A percentile compares a stretch with the other conserved stretches of the same genome.
Evolutionary conservation across 2,888 invertebrate genomes (phyloP).

Genomic region (Aradus depressus): DNA sequence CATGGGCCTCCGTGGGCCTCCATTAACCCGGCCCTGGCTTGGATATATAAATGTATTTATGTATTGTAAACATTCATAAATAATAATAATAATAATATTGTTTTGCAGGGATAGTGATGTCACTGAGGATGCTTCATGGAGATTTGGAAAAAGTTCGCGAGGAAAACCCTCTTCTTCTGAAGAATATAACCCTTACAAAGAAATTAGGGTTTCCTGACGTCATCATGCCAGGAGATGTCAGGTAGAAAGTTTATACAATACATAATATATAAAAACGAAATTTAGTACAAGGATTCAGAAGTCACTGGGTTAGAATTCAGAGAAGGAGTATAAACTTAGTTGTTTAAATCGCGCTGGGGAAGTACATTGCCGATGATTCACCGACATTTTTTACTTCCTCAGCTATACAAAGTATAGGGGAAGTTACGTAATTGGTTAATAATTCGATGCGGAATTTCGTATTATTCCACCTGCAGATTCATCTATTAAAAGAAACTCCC

Average conservation of each 20-base stretch:
- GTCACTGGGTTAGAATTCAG: background rate
- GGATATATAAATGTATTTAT: slow-evolving; percentile 2
- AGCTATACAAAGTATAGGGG: too few species aligned
- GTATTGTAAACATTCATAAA: background rate
- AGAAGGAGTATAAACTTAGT: background rate
- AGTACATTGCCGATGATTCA: too few species aligned
- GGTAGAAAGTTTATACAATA: slow-evolving; percentile 28
- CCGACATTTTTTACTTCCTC: too few species aligned
- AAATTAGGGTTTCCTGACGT: slow-evolving; percentile 91
- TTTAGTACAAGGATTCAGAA: too few species aligned
- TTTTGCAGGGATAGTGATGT: slow-evolving; percentile 58
- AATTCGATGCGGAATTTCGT: background rate
- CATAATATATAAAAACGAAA: too few species aligned
- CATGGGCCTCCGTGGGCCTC: background rate
- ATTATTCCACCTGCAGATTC: background rate
- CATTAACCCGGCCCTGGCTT: background rate
- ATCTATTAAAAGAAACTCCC: too few species aligned
- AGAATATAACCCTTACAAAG: slow-evolving; percentile 69
- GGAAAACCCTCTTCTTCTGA: slow-evolving; percentile 64
- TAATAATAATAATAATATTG: slow-evolving; percentile 4
- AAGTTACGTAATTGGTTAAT: too few species aligned
- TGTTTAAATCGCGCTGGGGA: too few species aligned
- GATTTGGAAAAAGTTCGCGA: slow-evolving; percentile 68
- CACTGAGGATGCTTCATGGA: slow-evolving; percentile 65
- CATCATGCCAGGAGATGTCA: slow-evolving; percentile 87